Conservation (phyloP, 2,113 vertebrate species). For the Cygnus buccinator region DNA sequence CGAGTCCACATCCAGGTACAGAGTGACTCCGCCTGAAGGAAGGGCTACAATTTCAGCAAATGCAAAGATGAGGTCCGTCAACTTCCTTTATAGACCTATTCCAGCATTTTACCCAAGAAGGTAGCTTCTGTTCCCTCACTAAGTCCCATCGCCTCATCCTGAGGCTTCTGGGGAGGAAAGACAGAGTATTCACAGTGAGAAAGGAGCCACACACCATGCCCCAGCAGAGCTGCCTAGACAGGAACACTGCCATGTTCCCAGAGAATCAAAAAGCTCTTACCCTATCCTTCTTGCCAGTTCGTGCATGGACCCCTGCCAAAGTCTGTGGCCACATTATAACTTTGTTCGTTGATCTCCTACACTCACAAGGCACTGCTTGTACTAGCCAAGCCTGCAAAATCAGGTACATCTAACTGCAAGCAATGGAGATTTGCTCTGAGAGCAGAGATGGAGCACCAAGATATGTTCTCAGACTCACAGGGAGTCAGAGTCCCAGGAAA, state of each 20-base stretch:
- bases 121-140: background rate
- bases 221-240: background rate
- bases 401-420: background rate
- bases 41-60: background rate
- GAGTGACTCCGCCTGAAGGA: too few species aligned
- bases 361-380: background rate
- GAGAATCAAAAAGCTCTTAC: background rate
- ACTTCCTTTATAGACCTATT: background rate
- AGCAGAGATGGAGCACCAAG: background rate
- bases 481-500: background rate
- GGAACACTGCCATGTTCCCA: background rate
- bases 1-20: background rate
- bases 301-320: background rate
- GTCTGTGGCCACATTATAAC: background rate
- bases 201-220: background rate
- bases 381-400: background rate
- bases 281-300: background rate
- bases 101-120: background rate
- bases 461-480: background rate
- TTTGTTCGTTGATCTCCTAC: background rate
- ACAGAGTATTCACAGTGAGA: background rate
- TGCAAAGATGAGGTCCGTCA: background rate
- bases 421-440: background rate
- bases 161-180: background rate
- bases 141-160: background rate